Base-by-base conservation (phyloP, 2,888 invertebrate species). In the Dicyrtoma fusca region DNA sequence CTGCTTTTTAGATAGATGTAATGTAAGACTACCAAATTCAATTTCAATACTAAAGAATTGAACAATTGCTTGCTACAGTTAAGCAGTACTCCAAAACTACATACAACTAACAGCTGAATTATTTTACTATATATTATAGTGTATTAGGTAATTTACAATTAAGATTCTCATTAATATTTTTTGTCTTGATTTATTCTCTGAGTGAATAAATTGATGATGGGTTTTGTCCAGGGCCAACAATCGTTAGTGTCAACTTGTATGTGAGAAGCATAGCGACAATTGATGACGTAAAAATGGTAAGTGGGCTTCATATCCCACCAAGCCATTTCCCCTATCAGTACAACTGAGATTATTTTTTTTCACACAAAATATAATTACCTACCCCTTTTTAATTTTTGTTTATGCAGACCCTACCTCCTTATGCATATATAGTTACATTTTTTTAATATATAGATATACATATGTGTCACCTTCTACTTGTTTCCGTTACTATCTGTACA, bases 281-380 rank as follows among this genome's bases (percentile, higher is more conserved):
- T 88, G 96, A 95, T 90, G 97, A 97, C 90, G 95, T 94, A 87
- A 95, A 95, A 88, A 97, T 97, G 96, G 97, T 97, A 92, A 95
- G 95, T 93, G 79, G 79, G 79, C 69, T 71, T 65, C 55, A 51
- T 49, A 71, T 74, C 64, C 77, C 78, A 79, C 78, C 76, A 68
- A 69, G 74, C 77, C 76, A 62, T 63, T 70, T 62, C 51, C 42
- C n/a, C 26, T 25, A 5, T n/a, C n/a, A n/a, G n/a, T n/a, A n/a
- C n/a, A n/a, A n/a, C n/a, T n/a, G n/a, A n/a, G n/a, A n/a, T n/a
- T n/a, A n/a, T n/a, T n/a, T n/a, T n/a, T n/a, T n/a, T n/a, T n/a
- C n/a, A n/a, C n/a, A n/a, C n/a, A n/a, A n/a, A n/a, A n/a, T n/a
- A n/a, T n/a, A n/a, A n/a, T n/a, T n/a, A n/a, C n/a, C n/a, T n/a